phyloP scores from a whole-genome alignment of 2,113 vertebrate species.

The Onychostoma macrolepis region DNA sequence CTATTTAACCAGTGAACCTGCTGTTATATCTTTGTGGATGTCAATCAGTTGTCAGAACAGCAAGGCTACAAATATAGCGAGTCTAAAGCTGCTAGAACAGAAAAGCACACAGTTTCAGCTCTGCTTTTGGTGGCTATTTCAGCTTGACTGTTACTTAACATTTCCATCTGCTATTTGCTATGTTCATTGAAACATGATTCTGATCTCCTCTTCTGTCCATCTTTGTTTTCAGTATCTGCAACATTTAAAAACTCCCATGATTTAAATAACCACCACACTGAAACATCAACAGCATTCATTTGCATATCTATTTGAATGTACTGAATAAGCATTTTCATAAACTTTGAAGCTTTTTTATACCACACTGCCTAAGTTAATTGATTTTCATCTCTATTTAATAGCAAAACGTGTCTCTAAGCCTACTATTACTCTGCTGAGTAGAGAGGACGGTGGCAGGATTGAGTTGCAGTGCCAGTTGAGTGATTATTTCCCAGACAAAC shows the following conservation, averaged over 20 bases:
- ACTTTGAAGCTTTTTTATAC: neutral
- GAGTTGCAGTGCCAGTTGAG: slow-evolving; percentile 68
- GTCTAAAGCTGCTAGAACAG: neutral
- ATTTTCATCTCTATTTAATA: slow-evolving; percentile 52
- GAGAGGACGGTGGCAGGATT: slow-evolving; percentile 9
- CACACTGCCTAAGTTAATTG: slow-evolving; percentile 4
- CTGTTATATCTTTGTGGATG: neutral
- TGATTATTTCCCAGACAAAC: slow-evolving; percentile 50
- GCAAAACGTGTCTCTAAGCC: neutral
- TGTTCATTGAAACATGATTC: slow-evolving; percentile 60
- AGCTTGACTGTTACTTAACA: slow-evolving; percentile 56
- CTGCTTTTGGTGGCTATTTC: slow-evolving; percentile 57
- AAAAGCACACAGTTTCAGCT: slow-evolving; percentile 70
- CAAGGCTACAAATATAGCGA: neutral
- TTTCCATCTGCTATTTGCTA: slow-evolving; percentile 58
- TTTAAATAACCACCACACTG: slow-evolving; percentile 39
- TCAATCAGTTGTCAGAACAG: neutral
- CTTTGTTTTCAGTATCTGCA: slow-evolving; percentile 16
- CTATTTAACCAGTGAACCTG: neutral
- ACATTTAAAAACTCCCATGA: slow-evolving; percentile 16
- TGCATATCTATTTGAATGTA: neutral
- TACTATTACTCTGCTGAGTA: slow-evolving; percentile 64
- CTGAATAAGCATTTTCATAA: neutral
- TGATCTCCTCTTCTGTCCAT: slow-evolving; percentile 55
- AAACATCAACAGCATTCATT: slow-evolving; percentile 26